Conservation (phyloP, 2,888 invertebrate species). For the Polydrusus tereticollis region DNA sequence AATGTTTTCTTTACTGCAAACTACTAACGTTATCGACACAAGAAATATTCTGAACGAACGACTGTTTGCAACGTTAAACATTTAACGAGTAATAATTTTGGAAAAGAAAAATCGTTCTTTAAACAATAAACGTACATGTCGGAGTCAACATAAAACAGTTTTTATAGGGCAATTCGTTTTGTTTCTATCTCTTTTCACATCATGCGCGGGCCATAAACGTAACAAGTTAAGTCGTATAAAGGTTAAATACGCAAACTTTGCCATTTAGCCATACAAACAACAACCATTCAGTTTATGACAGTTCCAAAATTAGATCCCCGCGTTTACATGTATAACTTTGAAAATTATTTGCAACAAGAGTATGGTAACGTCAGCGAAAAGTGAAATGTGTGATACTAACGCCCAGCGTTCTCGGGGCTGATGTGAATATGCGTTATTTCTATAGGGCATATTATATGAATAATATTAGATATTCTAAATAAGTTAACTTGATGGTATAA, state of each 20-base stretch:
- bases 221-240: slow-evolving; percentile 46
- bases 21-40: too few relatives aligned
- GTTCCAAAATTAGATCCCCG: slow-evolving; percentile 49
- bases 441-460: not conserved
- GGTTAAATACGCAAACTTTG: slow-evolving; percentile 47
- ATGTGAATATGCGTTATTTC: not conserved
- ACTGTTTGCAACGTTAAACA: not conserved
- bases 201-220: slow-evolving; percentile 29
- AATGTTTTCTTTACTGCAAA: too few relatives aligned
- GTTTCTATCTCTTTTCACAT: slow-evolving; percentile 22
- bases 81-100: not conserved
- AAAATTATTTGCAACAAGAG: slow-evolving; percentile 47
- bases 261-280: slow-evolving; percentile 49
- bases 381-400: slow-evolving; percentile 45
- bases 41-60: too few relatives aligned
- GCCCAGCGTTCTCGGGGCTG: slow-evolving; percentile 27
- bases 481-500: too few relatives aligned
- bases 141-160: slow-evolving; percentile 15
- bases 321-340: slow-evolving; percentile 45
- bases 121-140: not conserved
- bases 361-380: slow-evolving; percentile 42
- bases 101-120: not conserved
- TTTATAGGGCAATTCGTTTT: slow-evolving; percentile 24
- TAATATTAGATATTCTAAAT: not conserved
- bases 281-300: slow-evolving; percentile 50